Evolutionary conservation across 30 jellyfish, hydroid and myxozoan species (phyloP).

Genomic region (Calvadosia cruxmelitensis): DNA sequence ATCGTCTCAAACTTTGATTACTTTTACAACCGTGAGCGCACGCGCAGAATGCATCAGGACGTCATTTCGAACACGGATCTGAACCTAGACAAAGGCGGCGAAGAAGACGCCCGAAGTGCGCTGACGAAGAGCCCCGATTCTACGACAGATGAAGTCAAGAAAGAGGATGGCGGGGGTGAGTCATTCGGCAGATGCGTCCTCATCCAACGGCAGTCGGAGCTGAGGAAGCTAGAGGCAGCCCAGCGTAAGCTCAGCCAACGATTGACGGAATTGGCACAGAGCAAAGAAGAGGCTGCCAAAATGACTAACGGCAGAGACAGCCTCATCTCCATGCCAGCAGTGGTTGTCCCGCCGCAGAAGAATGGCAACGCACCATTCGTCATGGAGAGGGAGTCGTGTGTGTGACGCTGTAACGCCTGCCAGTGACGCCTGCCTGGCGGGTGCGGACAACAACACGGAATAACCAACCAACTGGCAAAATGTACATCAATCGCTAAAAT

Average conservation of each 20-base stretch:
- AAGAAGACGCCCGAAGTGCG: conserved; percentile 4
- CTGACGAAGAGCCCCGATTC: conserved; percentile 4
- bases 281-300: not conserved
- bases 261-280: conserved; percentile 14
- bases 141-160: not conserved
- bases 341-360: not conserved
- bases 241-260: conserved; percentile 26
- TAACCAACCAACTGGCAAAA: too few species aligned
- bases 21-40: conserved; percentile 76
- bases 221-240: conserved; percentile 41
- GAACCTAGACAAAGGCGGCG: not conserved
- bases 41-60: conserved; percentile 49
- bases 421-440: too few species aligned
- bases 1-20: conserved; percentile 90
- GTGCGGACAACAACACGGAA: too few species aligned
- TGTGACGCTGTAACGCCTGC: too few species aligned
- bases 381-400: not conserved
- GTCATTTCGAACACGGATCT: conserved; percentile 9
- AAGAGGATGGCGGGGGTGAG: not conserved
- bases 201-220: conserved; percentile 49
- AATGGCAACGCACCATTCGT: not conserved
- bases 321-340: not conserved
- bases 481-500: too few species aligned
- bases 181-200: conserved; percentile 24
- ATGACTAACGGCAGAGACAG: conserved; percentile 2